Conservation (phyloP, 2,888 invertebrate genomes). For the Drosophila sordidula region DNA sequence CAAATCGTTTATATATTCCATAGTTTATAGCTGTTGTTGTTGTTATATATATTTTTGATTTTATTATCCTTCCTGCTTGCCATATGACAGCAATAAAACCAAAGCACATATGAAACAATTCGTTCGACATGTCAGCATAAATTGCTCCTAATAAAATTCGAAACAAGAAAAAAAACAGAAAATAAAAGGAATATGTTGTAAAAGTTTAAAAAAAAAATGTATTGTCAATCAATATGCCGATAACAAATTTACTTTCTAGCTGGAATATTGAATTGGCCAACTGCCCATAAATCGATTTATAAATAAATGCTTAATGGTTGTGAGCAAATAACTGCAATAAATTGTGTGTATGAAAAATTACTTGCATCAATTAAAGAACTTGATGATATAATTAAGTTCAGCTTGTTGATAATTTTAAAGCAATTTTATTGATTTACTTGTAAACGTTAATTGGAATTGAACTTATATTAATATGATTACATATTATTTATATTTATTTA, state of each 20-base stretch:
- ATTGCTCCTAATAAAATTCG: slow-evolving; percentile 60
- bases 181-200: neutral
- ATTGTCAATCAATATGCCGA: neutral
- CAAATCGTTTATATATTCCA: slow-evolving; percentile 30
- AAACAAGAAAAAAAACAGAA: neutral
- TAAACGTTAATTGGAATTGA: neutral
- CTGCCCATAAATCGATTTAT: slow-evolving; percentile 33
- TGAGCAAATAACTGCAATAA: slow-evolving; percentile 2
- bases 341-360: slow-evolving; percentile 27
- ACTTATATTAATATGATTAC: neutral
- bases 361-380: slow-evolving; percentile 14
- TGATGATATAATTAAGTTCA: neutral
- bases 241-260: slow-evolving; percentile 18
- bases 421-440: neutral
- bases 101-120: slow-evolving; percentile 46
- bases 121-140: slow-evolving; percentile 52
- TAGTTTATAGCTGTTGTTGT: slow-evolving; percentile 14
- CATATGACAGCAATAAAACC: slow-evolving; percentile 49
- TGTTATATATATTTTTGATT: slow-evolving; percentile 20
- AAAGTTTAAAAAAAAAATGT: slow-evolving; percentile 1
- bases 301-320: slow-evolving; percentile 38
- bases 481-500: neutral
- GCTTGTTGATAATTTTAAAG: neutral
- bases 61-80: slow-evolving; percentile 18
- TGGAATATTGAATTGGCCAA: slow-evolving; percentile 1